Evolutionary conservation across 2,888 invertebrate species (phyloP).

Genomic region (Hyposoter dolosus): DNA sequence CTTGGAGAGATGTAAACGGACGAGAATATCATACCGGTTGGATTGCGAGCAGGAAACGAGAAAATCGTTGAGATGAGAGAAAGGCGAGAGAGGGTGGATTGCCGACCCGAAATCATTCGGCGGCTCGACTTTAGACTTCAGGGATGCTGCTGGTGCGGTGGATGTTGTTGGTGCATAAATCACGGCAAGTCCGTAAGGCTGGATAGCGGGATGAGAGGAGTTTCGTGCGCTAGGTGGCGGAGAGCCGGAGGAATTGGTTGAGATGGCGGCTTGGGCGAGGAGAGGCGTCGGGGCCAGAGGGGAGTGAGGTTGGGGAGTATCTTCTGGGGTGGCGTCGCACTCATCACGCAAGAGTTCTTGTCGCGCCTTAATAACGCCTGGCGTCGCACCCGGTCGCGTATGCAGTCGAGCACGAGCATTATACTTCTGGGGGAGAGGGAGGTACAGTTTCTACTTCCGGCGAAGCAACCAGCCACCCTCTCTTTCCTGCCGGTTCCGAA

Average conservation of each 20-base stretch:
- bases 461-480: slow-evolving; percentile 67
- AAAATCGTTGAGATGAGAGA: slow-evolving; percentile 61
- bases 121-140: slow-evolving; percentile 66
- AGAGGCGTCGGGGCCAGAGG: neutral
- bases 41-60: slow-evolving; percentile 53
- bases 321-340: slow-evolving; percentile 83
- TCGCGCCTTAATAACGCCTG: slow-evolving; percentile 84
- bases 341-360: slow-evolving; percentile 84
- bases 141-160: slow-evolving; percentile 71
- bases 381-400: slow-evolving; percentile 76
- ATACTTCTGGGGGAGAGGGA: slow-evolving; percentile 28
- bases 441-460: slow-evolving; percentile 70
- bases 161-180: slow-evolving; percentile 84
- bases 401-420: slow-evolving; percentile 63
- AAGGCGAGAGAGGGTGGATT: slow-evolving; percentile 67
- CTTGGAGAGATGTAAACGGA: slow-evolving; percentile 18
- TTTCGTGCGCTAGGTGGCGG: slow-evolving; percentile 43
- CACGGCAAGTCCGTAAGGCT: slow-evolving; percentile 75
- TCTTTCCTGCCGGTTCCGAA: slow-evolving; percentile 62
- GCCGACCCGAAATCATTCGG: slow-evolving; percentile 69
- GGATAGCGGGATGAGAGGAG: slow-evolving; percentile 44
- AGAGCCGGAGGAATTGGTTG: slow-evolving; percentile 40
- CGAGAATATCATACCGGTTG: slow-evolving; percentile 9
- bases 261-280: slow-evolving; percentile 50
- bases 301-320: slow-evolving; percentile 73